Conservation (phyloP, 2,888 invertebrate species). For the Sceliomorpha sp. region DNA sequence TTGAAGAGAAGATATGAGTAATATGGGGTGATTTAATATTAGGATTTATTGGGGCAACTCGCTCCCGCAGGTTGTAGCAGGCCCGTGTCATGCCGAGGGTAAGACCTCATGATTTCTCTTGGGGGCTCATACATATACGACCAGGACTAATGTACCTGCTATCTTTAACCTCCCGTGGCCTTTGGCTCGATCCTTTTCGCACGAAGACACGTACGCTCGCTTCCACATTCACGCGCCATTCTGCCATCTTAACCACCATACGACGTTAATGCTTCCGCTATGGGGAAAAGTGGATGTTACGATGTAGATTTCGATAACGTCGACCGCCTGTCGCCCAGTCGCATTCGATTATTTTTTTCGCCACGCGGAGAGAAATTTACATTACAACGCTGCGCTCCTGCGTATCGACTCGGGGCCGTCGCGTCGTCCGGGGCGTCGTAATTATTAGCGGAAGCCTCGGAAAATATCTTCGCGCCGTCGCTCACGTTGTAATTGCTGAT, state of each 20-base stretch:
- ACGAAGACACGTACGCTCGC: constrained; percentile 17
- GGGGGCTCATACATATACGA: constrained; percentile 72
- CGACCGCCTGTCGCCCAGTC: constrained; percentile 18
- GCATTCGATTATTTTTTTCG: too few relatives aligned
- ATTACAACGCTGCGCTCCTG: too few relatives aligned
- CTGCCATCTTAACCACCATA: constrained; percentile 14
- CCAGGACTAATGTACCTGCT: constrained; percentile 75
- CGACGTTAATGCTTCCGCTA: constrained; percentile 16
- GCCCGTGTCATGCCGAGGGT: constrained; percentile 61
- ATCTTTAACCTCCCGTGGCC: constrained; percentile 55
- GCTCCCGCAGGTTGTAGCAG: constrained; percentile 54
- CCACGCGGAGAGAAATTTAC: too few relatives aligned
- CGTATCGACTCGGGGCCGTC: too few relatives aligned
- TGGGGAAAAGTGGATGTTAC: background rate
- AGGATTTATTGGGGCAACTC: constrained; percentile 76
- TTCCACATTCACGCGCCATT: constrained; percentile 14
- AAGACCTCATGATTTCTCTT: constrained; percentile 78
- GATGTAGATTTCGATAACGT: constrained; percentile 21
- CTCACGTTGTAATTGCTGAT: too few relatives aligned
- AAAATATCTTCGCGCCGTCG: too few relatives aligned
- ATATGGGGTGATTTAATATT: constrained; percentile 77
- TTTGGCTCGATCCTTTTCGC: constrained; percentile 31
- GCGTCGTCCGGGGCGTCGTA: too few relatives aligned
- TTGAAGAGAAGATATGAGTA: constrained; percentile 71
- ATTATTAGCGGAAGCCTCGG: too few relatives aligned